Evolutionary conservation across 2,888 invertebrate species (phyloP).

Genomic region (Caenorhabditis wallacei): DNA sequence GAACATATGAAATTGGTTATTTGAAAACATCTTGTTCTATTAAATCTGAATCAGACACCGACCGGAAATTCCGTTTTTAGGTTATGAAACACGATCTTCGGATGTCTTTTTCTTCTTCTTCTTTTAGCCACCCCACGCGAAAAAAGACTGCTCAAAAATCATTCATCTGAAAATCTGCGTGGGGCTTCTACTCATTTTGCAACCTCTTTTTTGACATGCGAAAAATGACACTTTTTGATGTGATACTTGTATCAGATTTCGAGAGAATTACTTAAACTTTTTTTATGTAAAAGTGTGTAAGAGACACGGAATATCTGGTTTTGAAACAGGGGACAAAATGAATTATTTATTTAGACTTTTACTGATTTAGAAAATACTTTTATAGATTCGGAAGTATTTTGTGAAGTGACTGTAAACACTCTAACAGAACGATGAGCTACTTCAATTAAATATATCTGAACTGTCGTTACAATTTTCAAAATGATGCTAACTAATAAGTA

Average conservation of each 20-base stretch:
- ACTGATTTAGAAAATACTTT: neutral
- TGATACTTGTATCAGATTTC: conserved; percentile 52
- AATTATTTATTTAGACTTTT: conserved; percentile 27
- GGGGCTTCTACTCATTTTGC: conserved; percentile 27
- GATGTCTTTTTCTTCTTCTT: neutral
- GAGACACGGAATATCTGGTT: conserved; percentile 27
- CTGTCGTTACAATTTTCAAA: no score
- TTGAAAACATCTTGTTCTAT: neutral
- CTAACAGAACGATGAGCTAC: no score
- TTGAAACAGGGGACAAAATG: conserved; percentile 1
- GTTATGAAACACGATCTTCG: conserved; percentile 45
- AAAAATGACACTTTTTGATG: conserved; percentile 20
- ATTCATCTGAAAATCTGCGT: conserved; percentile 17
- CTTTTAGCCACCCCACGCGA: neutral
- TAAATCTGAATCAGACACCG: conserved; percentile 22
- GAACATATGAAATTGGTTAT: neutral
- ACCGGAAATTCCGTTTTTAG: conserved; percentile 55
- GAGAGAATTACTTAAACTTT: neutral
- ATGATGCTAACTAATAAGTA: no score
- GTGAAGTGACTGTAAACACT: no score
- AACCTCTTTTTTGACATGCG: conserved; percentile 31
- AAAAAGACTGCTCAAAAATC: conserved; percentile 33
- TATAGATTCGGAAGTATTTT: no score
- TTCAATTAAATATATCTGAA: no score
- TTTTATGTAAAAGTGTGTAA: conserved; percentile 8